Percentiles rank a stretch among this genome's conserved stretches.
These are phyloP conservation scores for Callionymus lyra DNA, from an alignment of 2,113 vertebrate species.

Conservation along the genomic window DNA sequence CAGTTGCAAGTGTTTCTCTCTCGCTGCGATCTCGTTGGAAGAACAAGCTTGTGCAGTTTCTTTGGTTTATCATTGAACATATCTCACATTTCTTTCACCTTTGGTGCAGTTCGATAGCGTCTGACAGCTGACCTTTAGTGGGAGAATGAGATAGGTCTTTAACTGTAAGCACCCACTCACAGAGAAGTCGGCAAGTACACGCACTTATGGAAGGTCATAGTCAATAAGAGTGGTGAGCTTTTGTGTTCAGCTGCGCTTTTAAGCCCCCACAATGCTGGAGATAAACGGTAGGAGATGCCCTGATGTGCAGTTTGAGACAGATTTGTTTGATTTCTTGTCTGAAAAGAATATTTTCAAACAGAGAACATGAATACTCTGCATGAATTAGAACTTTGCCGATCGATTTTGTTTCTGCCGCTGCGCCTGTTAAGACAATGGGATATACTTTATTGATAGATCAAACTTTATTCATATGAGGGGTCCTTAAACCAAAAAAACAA, in stretches of 20 bases:
- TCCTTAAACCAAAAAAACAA: no score
- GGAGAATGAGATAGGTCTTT: conserved; percentile 46
- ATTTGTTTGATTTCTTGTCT: no score
- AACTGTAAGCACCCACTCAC: conserved; percentile 45
- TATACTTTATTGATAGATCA: no score
- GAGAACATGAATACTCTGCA: no score
- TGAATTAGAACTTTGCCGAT: no score
- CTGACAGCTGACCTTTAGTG: conserved; percentile 67
- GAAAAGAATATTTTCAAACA: no score
- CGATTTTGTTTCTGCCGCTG: no score
- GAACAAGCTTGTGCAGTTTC: conserved; percentile 6
- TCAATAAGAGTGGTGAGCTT: conserved; percentile 44
- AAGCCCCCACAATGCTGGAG: conserved; percentile 10
- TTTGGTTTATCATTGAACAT: conserved; percentile 46
- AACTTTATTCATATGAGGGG: no score
- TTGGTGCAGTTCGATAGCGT: conserved; percentile 61
- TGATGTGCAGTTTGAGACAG: not conserved
- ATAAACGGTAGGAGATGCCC: conserved; percentile 21
- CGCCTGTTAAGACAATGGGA: no score
- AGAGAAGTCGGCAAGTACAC: conserved; percentile 22
- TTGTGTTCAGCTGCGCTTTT: conserved; percentile 37
- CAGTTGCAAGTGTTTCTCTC: not conserved
- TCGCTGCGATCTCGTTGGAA: not conserved
- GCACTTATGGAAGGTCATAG: conserved; percentile 36
- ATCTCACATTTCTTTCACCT: conserved; percentile 59